Percentiles rank a stretch among this genome's conserved stretches.
Conservation (phyloP, 2,888 invertebrate genomes). For the Callyntrura guangdongensis region DNA sequence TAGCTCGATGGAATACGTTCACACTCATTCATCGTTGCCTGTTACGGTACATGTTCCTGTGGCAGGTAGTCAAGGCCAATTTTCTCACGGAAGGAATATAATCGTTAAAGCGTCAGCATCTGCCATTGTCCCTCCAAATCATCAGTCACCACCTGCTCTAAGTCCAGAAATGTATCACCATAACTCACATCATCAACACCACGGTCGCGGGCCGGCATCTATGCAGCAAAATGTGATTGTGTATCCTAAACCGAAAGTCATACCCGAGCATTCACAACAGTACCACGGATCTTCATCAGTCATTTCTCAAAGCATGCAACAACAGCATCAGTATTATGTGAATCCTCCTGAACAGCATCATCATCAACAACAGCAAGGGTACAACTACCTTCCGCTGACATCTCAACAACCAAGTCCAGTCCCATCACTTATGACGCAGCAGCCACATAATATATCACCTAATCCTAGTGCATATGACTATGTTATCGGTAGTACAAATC, state of each 20-base stretch:
- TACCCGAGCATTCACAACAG: slow-evolving; percentile 79
- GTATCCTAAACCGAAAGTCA: slow-evolving; percentile 83
- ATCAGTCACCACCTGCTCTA: slow-evolving; percentile 79
- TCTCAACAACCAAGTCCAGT: slow-evolving; percentile 72
- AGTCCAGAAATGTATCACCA: slow-evolving; percentile 79
- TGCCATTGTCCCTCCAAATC: slow-evolving; percentile 67
- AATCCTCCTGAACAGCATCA: slow-evolving; percentile 72
- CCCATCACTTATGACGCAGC: slow-evolving; percentile 76
- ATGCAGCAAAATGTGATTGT: slow-evolving; percentile 84
- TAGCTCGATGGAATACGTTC: slow-evolving; percentile 75
- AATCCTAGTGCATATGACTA: slow-evolving; percentile 79
- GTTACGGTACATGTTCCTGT: slow-evolving; percentile 82
- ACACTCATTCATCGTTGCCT: slow-evolving; percentile 80
- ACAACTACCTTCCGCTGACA: slow-evolving; percentile 67
- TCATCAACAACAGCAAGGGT: slow-evolving; percentile 73
- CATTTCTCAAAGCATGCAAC: slow-evolving; percentile 82
- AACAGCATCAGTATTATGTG: slow-evolving; percentile 83
- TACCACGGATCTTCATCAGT: slow-evolving; percentile 79
- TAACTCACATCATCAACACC: slow-evolving; percentile 70
- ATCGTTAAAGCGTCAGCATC: slow-evolving; percentile 82
- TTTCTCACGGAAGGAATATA: slow-evolving; percentile 81
- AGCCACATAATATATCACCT: slow-evolving; percentile 71
- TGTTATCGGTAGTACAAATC: slow-evolving; percentile 79
- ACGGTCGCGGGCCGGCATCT: slow-evolving; percentile 65
- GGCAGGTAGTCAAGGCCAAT: slow-evolving; percentile 80